Evolutionary conservation across 2,888 invertebrate genomes (phyloP).

Genomic region (Erpobdella octoculata): DNA sequence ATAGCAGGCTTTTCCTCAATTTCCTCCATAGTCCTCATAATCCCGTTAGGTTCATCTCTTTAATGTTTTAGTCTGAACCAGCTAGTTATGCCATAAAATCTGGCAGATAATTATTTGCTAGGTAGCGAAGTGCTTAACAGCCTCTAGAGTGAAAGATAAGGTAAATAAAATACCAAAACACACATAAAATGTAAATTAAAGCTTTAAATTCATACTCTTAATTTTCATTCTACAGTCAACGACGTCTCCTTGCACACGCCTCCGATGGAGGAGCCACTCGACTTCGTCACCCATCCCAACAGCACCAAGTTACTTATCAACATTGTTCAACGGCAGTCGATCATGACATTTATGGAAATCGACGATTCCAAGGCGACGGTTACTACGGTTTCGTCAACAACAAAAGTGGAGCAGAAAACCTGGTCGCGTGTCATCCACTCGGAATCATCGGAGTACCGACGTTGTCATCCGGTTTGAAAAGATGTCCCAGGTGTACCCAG

Average conservation of each 20-base stretch:
- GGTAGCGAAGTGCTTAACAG: background rate
- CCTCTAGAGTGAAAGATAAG: background rate
- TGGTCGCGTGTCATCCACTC: slow-evolving; percentile 7
- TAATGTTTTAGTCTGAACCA: too few relatives aligned
- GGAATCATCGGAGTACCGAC: background rate
- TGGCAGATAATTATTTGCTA: background rate
- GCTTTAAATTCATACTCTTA: too few relatives aligned
- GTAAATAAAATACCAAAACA: too few relatives aligned
- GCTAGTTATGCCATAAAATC: too few relatives aligned
- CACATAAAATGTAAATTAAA: too few relatives aligned
- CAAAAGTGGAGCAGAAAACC: background rate
- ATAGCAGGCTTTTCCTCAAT: too few relatives aligned
- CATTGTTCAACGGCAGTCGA: background rate
- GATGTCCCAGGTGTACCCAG: background rate
- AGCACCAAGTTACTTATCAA: background rate
- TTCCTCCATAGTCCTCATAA: too few relatives aligned
- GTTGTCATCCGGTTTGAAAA: background rate
- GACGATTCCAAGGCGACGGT: background rate
- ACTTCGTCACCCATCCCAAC: background rate
- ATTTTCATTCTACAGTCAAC: background rate
- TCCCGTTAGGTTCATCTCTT: too few relatives aligned
- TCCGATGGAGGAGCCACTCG: background rate
- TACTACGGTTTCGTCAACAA: slow-evolving; percentile 8
- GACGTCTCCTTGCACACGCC: background rate
- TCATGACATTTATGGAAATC: background rate